phyloP scores from a whole-genome alignment of 2,888 invertebrate genomes.

The Ptychoptera contaminata region DNA sequence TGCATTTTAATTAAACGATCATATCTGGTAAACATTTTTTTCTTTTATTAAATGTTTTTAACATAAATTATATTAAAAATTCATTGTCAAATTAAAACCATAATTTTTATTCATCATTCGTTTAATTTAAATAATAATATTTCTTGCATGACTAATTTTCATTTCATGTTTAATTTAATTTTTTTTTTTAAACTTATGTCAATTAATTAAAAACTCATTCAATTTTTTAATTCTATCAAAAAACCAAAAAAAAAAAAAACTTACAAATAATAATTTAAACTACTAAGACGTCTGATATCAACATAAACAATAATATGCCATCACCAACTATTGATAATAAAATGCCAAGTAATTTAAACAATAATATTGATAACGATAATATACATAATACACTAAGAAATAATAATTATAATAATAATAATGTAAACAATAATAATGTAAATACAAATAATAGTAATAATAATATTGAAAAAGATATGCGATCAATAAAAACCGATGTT shows the following conservation, averaged over 20 bases:
- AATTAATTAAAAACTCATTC: not conserved
- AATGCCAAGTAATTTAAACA: conserved; percentile 1
- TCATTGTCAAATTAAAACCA: conserved; percentile 4
- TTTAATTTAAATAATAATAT: not conserved
- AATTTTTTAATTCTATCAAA: not conserved
- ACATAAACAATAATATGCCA: not conserved
- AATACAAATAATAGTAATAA: conserved; percentile 10
- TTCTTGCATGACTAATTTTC: not conserved
- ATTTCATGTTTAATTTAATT: not conserved
- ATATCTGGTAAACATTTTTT: no score
- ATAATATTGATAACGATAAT: conserved; percentile 6
- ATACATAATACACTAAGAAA: not conserved
- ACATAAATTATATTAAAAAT: no score
- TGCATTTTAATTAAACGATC: no score
- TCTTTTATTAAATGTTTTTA: no score
- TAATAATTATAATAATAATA: conserved; percentile 4
- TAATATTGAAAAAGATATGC: conserved; percentile 9
- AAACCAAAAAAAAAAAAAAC: not conserved
- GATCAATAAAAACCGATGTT: conserved; percentile 9
- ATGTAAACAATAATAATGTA: conserved; percentile 10
- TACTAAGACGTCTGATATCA: no score
- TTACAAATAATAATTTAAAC: not conserved
- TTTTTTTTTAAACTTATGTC: not conserved
- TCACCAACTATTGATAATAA: not conserved
- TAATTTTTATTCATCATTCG: conserved; percentile 4